Base-by-base conservation (phyloP, 2,797 vertebrate genomes). In the Cetoscarus ocellatus region DNA sequence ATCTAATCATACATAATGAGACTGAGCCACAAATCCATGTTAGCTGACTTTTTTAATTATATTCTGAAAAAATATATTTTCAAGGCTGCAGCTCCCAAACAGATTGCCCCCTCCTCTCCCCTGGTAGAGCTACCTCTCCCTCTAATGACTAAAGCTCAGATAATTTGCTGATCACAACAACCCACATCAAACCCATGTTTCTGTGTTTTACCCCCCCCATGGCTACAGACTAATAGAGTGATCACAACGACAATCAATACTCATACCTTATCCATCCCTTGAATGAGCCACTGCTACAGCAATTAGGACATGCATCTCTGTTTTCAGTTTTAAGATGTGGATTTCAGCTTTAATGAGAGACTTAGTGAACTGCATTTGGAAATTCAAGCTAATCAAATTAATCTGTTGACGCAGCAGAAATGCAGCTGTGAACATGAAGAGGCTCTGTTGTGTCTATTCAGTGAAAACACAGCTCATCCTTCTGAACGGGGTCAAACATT, bases 401-500 rank as follows among this genome's bases (percentile, higher is more conserved):
- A 71, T 73, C 61, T 59, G 63, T 59, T 74, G 50, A 73, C 45
- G 42, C 19, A 1, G 27, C 27, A 53, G 13, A 64, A 51, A 47
- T n/a, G 17, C 64, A 36, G n/a, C 36, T 53, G 15, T 19, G 1
- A 34, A 39, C 70, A 54, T 51, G 51, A 73, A 74, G 74, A 43
- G 51, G 60, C 70, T 69, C 56, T 72, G 61, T 66, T 59, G 63
- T 72, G 67, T 73, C 83, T 75, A 76, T 89, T 83, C 83, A 59
- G 75, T 36, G 65, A 82, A 78, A 85, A 82, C 73, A 65, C 56
- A 73, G 83, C 66, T 79, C 65, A 75, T 79, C 62, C 63, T 63
- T 84, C 71, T 61, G 71, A 86, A 82, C 73, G 65, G 82, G 88
- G 84, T 90, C 84, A 81, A 58, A 48, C 61, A 73, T 67, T 49